A percentile compares a stretch with the other conserved stretches of the same genome.
Conservation (phyloP, 2,888 invertebrate species). For the Cosmia pyralina region DNA sequence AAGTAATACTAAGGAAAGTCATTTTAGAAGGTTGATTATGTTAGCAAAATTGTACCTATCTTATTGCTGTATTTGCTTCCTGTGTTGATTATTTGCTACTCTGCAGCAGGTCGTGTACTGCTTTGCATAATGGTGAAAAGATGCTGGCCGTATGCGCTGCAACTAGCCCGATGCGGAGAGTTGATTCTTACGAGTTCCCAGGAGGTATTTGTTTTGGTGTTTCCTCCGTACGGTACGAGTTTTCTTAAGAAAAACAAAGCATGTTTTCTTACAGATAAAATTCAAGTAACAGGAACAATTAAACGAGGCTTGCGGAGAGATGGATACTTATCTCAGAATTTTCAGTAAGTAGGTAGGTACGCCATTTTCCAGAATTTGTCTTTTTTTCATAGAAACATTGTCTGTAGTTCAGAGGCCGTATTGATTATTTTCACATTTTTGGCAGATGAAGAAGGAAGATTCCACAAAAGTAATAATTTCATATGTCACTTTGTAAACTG, state of each 20-base stretch:
- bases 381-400: too few species aligned
- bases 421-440: too few species aligned
- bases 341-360: too few species aligned
- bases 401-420: too few species aligned
- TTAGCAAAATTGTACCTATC: background rate
- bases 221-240: background rate
- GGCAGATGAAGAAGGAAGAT: too few species aligned
- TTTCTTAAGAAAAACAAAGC: slow-evolving; percentile 22
- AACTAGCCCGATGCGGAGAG: slow-evolving; percentile 25
- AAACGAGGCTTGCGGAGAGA: background rate
- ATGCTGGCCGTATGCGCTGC: slow-evolving; percentile 32
- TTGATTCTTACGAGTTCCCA: slow-evolving; percentile 49
- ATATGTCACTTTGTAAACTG: too few species aligned
- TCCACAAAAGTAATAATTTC: too few species aligned
- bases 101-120: slow-evolving; percentile 21
- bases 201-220: slow-evolving; percentile 28
- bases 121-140: slow-evolving; percentile 51
- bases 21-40: background rate
- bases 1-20: background rate
- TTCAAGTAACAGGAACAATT: slow-evolving; percentile 3
- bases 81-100: slow-evolving; percentile 27
- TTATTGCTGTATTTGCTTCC: slow-evolving; percentile 5
- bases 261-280: slow-evolving; percentile 1
- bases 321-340: too few species aligned
- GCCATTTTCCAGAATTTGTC: too few species aligned